A percentile compares a stretch with the other conserved stretches of the same genome.
phyloP scores from a whole-genome alignment of 2,797 vertebrate species.

The Periophthalmus magnuspinnatus region DNA sequence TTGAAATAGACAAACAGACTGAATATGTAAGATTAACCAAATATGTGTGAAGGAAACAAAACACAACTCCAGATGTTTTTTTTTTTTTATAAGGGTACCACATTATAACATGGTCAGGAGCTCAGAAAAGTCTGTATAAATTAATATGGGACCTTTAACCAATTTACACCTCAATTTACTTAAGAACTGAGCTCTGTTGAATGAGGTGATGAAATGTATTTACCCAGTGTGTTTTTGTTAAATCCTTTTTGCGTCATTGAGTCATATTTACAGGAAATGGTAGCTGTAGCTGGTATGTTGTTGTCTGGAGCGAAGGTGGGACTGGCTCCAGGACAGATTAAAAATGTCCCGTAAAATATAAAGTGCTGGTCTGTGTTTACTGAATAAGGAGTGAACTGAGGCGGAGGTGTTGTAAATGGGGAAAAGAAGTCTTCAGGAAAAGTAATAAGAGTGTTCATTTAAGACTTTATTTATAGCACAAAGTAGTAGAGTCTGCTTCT shows the following conservation, averaged over 20 bases:
- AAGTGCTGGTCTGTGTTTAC: conserved; percentile 10
- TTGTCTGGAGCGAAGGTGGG: conserved; percentile 4
- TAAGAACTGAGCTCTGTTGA: neutral
- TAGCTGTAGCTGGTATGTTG: conserved; percentile 5
- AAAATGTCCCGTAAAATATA: conserved; percentile 9
- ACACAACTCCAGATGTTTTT: neutral
- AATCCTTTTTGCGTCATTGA: neutral
- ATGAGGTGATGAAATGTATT: neutral
- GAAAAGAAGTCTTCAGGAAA: conserved; percentile 2
- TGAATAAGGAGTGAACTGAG: neutral
- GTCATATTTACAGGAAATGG: conserved; percentile 8
- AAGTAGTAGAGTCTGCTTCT: neutral
- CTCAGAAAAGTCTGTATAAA: neutral
- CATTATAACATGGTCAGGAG: neutral
- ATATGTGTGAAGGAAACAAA: neutral
- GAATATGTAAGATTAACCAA: neutral
- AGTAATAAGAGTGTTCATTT: conserved; percentile 1
- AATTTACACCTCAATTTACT: neutral
- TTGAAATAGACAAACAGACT: neutral
- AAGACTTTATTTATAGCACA: conserved; percentile 3
- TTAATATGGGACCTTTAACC: neutral
- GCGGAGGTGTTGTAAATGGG: neutral
- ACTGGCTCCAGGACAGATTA: conserved; percentile 4
- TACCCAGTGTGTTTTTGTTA: neutral
- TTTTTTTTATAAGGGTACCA: neutral